A percentile compares a stretch with the other conserved stretches of the same genome.
These are phyloP conservation scores for Phenganax marumi DNA, from an alignment of 92 coral and sea anemone genomes.

Conservation along the genomic window DNA sequence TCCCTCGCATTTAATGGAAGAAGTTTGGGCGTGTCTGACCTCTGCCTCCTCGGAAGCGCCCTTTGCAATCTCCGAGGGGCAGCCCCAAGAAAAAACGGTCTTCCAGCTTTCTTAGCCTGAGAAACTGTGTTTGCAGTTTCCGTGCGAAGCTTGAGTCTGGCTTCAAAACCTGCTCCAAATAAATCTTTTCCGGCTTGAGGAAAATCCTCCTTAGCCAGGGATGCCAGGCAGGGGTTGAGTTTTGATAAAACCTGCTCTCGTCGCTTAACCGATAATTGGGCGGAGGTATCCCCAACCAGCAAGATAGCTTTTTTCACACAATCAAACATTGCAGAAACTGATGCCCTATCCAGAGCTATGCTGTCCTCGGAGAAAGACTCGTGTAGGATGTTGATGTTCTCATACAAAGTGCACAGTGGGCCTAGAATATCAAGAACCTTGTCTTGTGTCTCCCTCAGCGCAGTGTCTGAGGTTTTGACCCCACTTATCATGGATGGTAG, in stretches of 20 bases:
- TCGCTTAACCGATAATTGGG: conserved; percentile 45
- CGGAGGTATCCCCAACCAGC: conserved; percentile 54
- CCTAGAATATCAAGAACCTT: conserved; percentile 54
- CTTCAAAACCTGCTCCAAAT: conserved; percentile 53
- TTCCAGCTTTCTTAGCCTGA: conserved; percentile 47
- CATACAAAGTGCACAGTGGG: conserved; percentile 46
- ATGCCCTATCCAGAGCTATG: conserved; percentile 41
- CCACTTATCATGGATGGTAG: conserved; percentile 33
- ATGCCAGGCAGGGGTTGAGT: conserved; percentile 54
- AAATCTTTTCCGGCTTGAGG: conserved; percentile 51
- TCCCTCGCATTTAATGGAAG: conserved; percentile 30
- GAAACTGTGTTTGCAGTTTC: conserved; percentile 53
- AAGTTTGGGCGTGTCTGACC: conserved; percentile 30
- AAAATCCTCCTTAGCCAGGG: conserved; percentile 56
- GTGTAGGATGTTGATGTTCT: conserved; percentile 34
- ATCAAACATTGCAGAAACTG: conserved; percentile 21
- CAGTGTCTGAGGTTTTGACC: conserved; percentile 19
- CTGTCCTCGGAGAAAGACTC: conserved; percentile 26
- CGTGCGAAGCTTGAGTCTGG: conserved; percentile 51
- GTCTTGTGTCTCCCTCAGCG: conserved; percentile 51
- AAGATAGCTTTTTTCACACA: conserved; percentile 52
- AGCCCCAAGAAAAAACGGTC: conserved; percentile 49
- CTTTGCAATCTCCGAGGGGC: conserved; percentile 53
- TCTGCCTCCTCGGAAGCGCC: conserved; percentile 48
- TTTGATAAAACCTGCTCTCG: conserved; percentile 61